phyloP scores from a whole-genome alignment of 2,113 vertebrate genomes.

The Conger conger region DNA sequence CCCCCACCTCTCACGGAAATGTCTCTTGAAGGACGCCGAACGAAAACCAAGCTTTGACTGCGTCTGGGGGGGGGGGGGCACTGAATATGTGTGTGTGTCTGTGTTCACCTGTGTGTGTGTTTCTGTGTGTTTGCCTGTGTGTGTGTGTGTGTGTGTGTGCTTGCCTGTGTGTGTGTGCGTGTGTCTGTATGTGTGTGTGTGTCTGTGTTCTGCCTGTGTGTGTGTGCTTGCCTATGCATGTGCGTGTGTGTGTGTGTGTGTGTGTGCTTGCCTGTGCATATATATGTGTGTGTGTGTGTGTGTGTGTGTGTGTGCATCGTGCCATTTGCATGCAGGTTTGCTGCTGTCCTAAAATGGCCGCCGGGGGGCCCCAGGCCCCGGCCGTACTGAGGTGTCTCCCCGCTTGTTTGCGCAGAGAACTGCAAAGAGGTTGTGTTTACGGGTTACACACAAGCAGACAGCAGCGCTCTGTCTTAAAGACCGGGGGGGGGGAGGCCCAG shows the following conservation, averaged over 20 bases:
- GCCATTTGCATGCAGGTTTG: constrained; percentile 44
- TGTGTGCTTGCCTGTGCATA: too few species aligned
- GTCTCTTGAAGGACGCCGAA: constrained; percentile 40
- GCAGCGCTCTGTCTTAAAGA: constrained; percentile 89
- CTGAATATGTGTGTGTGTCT: background rate
- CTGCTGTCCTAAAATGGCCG: constrained; percentile 14
- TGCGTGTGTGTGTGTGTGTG: too few species aligned
- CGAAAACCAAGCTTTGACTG: background rate
- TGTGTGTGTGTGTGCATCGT: constrained; percentile 50
- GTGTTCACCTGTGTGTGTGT: too few species aligned
- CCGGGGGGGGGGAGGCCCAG: constrained; percentile 71
- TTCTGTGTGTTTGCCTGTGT: too few species aligned
- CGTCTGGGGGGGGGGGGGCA: constrained; percentile 52
- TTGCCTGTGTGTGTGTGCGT: constrained; percentile 53
- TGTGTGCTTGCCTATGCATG: too few species aligned
- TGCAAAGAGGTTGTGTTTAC: constrained; percentile 93
- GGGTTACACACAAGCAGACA: constrained; percentile 88
- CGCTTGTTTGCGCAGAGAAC: constrained; percentile 92
- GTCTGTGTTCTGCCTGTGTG: background rate
- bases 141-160: too few species aligned
- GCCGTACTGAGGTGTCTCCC: constrained; percentile 74
- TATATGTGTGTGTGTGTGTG: constrained; percentile 32
- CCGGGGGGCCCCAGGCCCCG: constrained; percentile 43
- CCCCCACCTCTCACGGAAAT: constrained; percentile 39
- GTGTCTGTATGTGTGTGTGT: constrained; percentile 35